Evolutionary conservation across 2,888 invertebrate genomes (phyloP).

Genomic region (Busseola fusca): DNA sequence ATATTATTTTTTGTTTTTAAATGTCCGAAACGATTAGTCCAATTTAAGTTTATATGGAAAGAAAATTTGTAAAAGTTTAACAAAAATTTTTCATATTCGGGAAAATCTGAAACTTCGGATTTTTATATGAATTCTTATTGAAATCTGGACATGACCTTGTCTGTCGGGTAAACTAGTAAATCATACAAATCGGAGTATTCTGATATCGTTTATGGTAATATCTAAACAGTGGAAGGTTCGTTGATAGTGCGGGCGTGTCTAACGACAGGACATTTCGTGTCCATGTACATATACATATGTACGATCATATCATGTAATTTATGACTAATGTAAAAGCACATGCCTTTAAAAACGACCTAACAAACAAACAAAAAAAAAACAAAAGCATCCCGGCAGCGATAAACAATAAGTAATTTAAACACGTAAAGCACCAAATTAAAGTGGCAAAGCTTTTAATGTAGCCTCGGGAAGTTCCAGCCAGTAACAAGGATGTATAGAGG

Average conservation of each 20-base stretch:
- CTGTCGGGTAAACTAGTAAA: not conserved
- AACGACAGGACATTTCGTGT: not conserved
- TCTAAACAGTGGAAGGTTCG: not conserved
- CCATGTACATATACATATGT: not conserved
- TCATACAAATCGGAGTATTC: not conserved
- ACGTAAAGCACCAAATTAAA: conserved; percentile 41
- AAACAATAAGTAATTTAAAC: conserved; percentile 9
- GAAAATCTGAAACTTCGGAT: not conserved
- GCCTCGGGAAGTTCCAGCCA: conserved; percentile 23
- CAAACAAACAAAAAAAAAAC: not conserved
- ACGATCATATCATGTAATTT: not conserved
- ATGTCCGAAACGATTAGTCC: too few species aligned
- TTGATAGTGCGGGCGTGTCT: conserved; percentile 17
- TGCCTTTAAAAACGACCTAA: not conserved
- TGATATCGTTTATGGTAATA: not conserved
- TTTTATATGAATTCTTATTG: not conserved
- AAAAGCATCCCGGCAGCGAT: not conserved
- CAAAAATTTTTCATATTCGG: not conserved
- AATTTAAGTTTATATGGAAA: not conserved
- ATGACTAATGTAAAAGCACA: not conserved
- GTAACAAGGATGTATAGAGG: conserved; percentile 55
- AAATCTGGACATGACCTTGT: not conserved
- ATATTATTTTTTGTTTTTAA: not conserved
- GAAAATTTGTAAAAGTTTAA: not conserved
- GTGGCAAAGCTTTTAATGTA: conserved; percentile 42